These are phyloP conservation scores for Sycophaga agraensis DNA, from an alignment of 1,140 invertebrate genomes.

Conservation along the genomic window DNA sequence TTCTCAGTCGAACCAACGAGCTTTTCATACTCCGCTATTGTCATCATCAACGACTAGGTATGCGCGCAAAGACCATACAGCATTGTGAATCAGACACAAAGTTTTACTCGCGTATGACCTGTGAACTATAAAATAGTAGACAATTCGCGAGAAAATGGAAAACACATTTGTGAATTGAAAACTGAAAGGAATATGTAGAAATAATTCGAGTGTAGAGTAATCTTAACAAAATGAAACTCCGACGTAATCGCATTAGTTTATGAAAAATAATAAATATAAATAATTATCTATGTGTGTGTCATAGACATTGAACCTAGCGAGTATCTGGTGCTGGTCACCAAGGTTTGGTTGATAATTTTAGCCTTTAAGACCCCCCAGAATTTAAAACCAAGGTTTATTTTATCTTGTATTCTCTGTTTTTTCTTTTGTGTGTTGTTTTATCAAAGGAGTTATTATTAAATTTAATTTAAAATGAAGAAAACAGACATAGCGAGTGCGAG, in stretches of 20 bases:
- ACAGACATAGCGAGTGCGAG: too few species aligned
- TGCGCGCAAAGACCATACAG: background rate
- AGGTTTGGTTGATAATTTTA: constrained; percentile 46
- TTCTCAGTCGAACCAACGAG: background rate
- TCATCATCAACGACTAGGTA: background rate
- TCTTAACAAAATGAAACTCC: constrained; percentile 35
- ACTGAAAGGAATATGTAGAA: constrained; percentile 24
- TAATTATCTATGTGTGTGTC: constrained; percentile 48
- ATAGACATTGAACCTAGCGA: constrained; percentile 55
- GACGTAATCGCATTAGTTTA: constrained; percentile 36
- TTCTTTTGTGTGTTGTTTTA: constrained; percentile 2
- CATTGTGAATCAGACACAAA: background rate
- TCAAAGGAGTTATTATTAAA: constrained; percentile 1
- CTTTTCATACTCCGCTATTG: constrained; percentile 8
- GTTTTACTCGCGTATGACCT: constrained; percentile 9
- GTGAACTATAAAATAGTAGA: background rate
- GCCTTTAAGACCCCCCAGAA: constrained; percentile 7
- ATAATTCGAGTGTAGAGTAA: constrained; percentile 25
- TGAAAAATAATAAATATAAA: constrained; percentile 25
- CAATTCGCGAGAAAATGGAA: constrained; percentile 21
- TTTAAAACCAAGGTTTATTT: constrained; percentile 17
- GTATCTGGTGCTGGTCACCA: constrained; percentile 58
- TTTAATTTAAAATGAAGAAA: background rate
- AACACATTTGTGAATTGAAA: constrained; percentile 28
- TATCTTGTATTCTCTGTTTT: background rate